Percentiles rank a stretch among this genome's conserved stretches.
Evolutionary conservation across 2,797 vertebrate genomes (phyloP).

Genomic region (Synaphobranchus kaupii): DNA sequence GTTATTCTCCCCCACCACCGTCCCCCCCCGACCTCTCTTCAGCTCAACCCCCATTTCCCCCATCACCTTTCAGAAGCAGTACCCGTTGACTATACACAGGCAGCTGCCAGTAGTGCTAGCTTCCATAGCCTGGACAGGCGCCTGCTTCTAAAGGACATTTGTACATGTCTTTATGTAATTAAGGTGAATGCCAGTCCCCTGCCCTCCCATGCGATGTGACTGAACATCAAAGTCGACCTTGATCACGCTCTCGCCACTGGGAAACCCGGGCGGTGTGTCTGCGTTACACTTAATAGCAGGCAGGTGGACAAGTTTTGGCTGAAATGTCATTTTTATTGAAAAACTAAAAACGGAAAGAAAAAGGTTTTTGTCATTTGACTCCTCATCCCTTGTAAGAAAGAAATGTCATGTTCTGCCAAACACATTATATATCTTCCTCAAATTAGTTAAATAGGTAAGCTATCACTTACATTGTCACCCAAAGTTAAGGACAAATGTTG

Average conservation of each 20-base stretch:
- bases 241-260: constrained; percentile 62
- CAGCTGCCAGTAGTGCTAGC: constrained; percentile 77
- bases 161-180: constrained; percentile 82
- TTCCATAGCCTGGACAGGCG: constrained; percentile 70
- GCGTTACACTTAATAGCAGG: constrained; percentile 41
- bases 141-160: constrained; percentile 77
- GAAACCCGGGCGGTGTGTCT: constrained; percentile 35
- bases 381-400: background rate
- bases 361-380: background rate
- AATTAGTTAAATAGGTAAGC: background rate
- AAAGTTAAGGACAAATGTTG: constrained; percentile 5
- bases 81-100: constrained; percentile 74
- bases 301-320: constrained; percentile 38
- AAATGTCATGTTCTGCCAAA: background rate
- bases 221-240: constrained; percentile 73
- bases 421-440: background rate
- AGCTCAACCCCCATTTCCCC: constrained; percentile 53
- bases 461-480: background rate
- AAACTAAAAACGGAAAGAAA: constrained; percentile 35
- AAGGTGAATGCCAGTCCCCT: constrained; percentile 76
- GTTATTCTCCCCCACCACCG: constrained; percentile 29
- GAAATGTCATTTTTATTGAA: constrained; percentile 52
- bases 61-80: constrained; percentile 71
- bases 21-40: constrained; percentile 25
- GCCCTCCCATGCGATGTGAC: constrained; percentile 69